These are phyloP conservation scores for Lamprotornis superbus DNA, from an alignment of 2,113 vertebrate species.

Conservation along the genomic window DNA sequence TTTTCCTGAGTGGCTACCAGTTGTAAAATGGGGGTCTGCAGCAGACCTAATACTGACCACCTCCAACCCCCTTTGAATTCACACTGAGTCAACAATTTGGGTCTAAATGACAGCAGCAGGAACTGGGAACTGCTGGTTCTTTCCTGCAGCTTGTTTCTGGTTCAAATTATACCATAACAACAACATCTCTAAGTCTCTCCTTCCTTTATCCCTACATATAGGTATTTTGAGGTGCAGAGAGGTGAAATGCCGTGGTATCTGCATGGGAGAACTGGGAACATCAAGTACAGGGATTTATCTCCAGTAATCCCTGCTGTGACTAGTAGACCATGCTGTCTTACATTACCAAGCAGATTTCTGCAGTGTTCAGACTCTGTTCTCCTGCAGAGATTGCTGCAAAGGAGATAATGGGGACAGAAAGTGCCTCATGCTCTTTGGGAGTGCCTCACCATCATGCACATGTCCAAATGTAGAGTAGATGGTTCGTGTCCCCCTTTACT, in stretches of 20 bases:
- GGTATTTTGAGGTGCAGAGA: not conserved
- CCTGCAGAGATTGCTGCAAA: conserved; percentile 1
- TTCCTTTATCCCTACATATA: not conserved
- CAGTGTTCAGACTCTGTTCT: not conserved
- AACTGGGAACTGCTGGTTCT: not conserved
- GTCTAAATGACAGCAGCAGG: not conserved
- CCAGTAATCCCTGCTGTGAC: not conserved
- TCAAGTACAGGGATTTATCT: conserved; percentile 17
- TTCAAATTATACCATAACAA: not conserved
- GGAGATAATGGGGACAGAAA: not conserved
- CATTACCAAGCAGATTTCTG: conserved; percentile 16
- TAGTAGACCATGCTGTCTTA: conserved; percentile 23
- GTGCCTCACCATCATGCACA: not conserved
- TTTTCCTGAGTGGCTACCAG: not conserved
- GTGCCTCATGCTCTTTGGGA: not conserved
- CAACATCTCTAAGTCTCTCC: not conserved
- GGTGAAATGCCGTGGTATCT: not conserved
- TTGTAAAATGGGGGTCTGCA: not conserved
- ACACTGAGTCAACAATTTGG: not conserved
- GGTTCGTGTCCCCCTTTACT: not conserved
- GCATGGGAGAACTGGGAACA: not conserved
- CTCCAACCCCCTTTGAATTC: not conserved
- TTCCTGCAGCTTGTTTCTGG: not conserved
- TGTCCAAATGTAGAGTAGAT: not conserved
- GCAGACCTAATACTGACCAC: not conserved